Evolutionary conservation across 2,797 vertebrate genomes (phyloP).

Genomic region (Podarcis siculus): DNA sequence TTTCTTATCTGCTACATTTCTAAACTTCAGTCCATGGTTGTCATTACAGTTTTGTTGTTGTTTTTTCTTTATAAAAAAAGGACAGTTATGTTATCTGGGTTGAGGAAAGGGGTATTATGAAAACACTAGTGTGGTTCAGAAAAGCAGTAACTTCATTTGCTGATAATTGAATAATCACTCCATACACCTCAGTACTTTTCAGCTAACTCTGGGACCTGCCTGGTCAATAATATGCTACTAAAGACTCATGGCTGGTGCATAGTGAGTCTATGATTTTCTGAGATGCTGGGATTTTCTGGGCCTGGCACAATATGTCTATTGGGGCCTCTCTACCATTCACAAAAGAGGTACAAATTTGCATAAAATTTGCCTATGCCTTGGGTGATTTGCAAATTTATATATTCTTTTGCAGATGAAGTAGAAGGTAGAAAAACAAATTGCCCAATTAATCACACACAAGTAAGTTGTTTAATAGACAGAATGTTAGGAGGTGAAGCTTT

Average conservation of each 20-base stretch:
- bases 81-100: not conserved
- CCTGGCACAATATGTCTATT: too few relatives aligned
- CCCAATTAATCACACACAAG: too few relatives aligned
- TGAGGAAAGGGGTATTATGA: not conserved
- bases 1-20: not conserved
- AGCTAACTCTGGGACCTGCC: not conserved
- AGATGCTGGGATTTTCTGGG: too few relatives aligned
- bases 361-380: too few relatives aligned
- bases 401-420: too few relatives aligned
- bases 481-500: too few relatives aligned
- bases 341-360: too few relatives aligned
- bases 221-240: not conserved
- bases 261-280: too few relatives aligned
- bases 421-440: too few relatives aligned
- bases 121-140: not conserved
- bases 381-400: too few relatives aligned
- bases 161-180: not conserved
- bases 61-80: not conserved
- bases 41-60: not conserved
- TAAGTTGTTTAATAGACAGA: too few relatives aligned
- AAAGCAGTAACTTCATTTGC: not conserved
- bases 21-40: not conserved
- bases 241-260: not conserved
- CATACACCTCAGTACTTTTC: not conserved
- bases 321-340: too few relatives aligned